Conservation (phyloP, 64 coral and sea anemone species). For the Orbicella faveolata region DNA sequence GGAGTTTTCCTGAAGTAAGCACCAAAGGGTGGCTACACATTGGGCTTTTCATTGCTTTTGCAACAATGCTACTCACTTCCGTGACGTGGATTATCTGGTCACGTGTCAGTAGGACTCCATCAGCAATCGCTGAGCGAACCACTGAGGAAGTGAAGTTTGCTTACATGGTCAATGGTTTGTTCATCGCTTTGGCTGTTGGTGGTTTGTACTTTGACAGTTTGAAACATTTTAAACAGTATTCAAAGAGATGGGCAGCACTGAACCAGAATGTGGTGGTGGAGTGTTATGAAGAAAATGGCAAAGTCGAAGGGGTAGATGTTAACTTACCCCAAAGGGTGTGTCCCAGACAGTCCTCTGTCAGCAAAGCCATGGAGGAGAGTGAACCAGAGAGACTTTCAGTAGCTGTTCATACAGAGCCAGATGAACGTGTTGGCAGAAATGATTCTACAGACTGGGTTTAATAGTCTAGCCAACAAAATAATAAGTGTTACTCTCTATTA, state of each 20-base stretch:
- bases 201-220: constrained; percentile 98
- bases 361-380: constrained; percentile 1
- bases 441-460: constrained; percentile 13
- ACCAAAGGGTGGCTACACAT: constrained; percentile 98
- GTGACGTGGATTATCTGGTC: constrained; percentile 98
- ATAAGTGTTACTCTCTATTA: no score
- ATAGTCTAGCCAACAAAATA: not conserved
- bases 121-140: constrained; percentile 79
- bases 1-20: constrained; percentile 92
- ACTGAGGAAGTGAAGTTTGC: constrained; percentile 91
- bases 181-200: constrained; percentile 84
- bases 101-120: constrained; percentile 79
- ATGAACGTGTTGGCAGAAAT: not conserved
- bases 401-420: not conserved
- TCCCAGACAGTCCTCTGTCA: not conserved
- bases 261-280: constrained; percentile 84
- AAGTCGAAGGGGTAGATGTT: not conserved
- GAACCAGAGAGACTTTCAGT: not conserved
- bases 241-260: constrained; percentile 81
- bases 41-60: constrained; percentile 88
- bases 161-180: constrained; percentile 95
- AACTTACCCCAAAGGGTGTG: not conserved
- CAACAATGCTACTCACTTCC: constrained; percentile 94
- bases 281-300: constrained; percentile 55
- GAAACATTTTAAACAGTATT: constrained; percentile 82